Percentiles rank a stretch among this genome's conserved stretches.
Evolutionary conservation across 2,113 vertebrate genomes (phyloP).

Genomic region (Lutjanus erythropterus): DNA sequence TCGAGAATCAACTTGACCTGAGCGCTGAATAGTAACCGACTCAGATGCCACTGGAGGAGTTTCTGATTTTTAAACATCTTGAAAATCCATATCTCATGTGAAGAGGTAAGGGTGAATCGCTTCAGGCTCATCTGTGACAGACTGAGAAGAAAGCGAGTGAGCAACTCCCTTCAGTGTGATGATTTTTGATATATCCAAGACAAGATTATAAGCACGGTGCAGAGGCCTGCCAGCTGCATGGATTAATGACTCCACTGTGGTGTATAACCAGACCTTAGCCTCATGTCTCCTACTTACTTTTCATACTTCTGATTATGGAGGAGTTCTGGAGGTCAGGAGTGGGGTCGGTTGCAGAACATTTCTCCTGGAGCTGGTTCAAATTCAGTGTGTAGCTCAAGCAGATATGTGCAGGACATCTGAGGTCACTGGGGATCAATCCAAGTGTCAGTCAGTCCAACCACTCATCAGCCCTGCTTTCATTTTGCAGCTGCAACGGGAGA

Average conservation of each 20-base stretch:
- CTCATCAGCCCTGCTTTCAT: background rate
- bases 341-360: background rate
- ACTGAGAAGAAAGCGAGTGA: background rate
- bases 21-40: background rate
- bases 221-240: background rate
- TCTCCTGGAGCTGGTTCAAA: constrained; percentile 1
- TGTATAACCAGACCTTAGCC: background rate
- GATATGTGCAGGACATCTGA: background rate
- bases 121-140: background rate
- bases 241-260: background rate
- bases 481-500: background rate
- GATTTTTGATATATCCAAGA: constrained; percentile 34
- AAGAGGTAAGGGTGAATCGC: background rate
- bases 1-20: background rate
- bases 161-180: background rate
- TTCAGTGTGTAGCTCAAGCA: constrained; percentile 22
- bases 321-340: background rate
- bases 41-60: background rate
- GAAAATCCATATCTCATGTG: background rate
- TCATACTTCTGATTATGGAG: background rate
- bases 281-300: constrained; percentile 1
- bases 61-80: constrained; percentile 1
- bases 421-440: background rate
- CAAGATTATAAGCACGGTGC: constrained; percentile 1
- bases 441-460: constrained; percentile 1